phyloP scores from a whole-genome alignment of 2,888 invertebrate genomes.

The Drosophila merina region DNA sequence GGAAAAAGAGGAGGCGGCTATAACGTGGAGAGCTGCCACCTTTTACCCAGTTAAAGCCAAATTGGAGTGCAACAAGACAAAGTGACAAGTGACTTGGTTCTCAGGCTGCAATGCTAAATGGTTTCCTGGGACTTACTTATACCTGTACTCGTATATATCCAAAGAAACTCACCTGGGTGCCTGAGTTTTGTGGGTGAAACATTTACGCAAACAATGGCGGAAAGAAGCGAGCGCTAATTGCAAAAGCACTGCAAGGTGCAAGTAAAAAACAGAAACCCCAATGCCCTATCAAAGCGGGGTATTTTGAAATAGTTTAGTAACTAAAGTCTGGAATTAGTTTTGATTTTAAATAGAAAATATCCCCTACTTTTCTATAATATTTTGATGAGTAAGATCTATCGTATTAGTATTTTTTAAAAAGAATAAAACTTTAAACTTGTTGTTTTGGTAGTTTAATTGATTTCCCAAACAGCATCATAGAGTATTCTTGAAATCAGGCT shows the following conservation, averaged over 20 bases:
- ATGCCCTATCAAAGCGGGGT: conserved; percentile 11
- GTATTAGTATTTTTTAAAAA: too few relatives aligned
- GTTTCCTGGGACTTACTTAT: conserved; percentile 58
- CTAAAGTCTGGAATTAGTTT: too few relatives aligned
- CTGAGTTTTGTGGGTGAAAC: conserved; percentile 46
- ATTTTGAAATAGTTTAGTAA: background rate
- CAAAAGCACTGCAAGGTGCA: conserved; percentile 34
- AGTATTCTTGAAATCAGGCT: conserved; percentile 1
- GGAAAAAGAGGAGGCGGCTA: conserved; percentile 17
- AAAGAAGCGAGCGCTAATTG: conserved; percentile 61
- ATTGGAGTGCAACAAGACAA: conserved; percentile 54
- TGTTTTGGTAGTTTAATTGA: background rate
- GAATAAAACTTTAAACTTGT: too few relatives aligned
- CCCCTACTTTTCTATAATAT: too few relatives aligned
- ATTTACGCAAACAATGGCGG: conserved; percentile 72
- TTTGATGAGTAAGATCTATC: too few relatives aligned
- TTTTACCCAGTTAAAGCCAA: conserved; percentile 61
- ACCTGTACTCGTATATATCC: background rate
- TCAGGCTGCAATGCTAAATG: conserved; percentile 73
- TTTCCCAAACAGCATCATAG: background rate
- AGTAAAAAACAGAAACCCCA: conserved; percentile 18
- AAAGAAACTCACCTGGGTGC: conserved; percentile 9
- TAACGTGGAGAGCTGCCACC: conserved; percentile 56
- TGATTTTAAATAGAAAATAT: background rate
- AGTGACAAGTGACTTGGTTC: conserved; percentile 73